Base-by-base conservation (phyloP, 2,113 vertebrate species). In the Panurus biarmicus region DNA sequence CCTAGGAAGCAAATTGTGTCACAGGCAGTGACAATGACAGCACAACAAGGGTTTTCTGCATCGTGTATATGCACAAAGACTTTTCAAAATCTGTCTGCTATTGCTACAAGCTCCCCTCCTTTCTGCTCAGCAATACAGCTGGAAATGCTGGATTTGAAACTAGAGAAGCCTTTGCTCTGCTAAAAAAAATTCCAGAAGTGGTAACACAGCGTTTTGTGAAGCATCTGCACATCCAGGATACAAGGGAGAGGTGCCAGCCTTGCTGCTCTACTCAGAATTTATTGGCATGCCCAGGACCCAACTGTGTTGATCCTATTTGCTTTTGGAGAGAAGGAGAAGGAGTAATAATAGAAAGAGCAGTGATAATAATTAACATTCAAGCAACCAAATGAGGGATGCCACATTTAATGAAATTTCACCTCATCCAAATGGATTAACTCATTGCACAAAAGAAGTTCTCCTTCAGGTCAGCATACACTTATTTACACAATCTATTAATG, bases 401-500 rank as follows among this genome's bases (percentile, higher is more conserved):
- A 62, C 24, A 24, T 73, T 81, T 76, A 95, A 36, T 26, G 42
- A 67, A 73, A 80, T 69, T 67, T 64, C 77, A 56, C 26, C 69
- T 79, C 62, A 92, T 62, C 44, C 85, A 74, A 77, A 38, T 85
- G 79, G 48, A 95, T 38, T 56, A 94, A 83, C 70, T 91, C 53
- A 66, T 50, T 77, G 48, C 33, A 79, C 35, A 76, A 36, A 72
- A 61, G 54, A 78, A 67, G 35, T 87, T 82, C 73, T 45, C 89
- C 75, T 89, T 92, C 93, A 77, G 65, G 89, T 66, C 89, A 94
- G 90, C 57, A 73, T 73, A 61, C 67, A 38, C 67, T 89, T 96
- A 91, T 66, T 87, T 95, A 95, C 83, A 84, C 5, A 64, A 61
- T 81, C 85, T 92, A 61, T 84, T 91, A 89, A 95, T 45, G 61